Evolutionary conservation across 2,113 vertebrate species (phyloP).

Genomic region (Eupsittula cactorum): DNA sequence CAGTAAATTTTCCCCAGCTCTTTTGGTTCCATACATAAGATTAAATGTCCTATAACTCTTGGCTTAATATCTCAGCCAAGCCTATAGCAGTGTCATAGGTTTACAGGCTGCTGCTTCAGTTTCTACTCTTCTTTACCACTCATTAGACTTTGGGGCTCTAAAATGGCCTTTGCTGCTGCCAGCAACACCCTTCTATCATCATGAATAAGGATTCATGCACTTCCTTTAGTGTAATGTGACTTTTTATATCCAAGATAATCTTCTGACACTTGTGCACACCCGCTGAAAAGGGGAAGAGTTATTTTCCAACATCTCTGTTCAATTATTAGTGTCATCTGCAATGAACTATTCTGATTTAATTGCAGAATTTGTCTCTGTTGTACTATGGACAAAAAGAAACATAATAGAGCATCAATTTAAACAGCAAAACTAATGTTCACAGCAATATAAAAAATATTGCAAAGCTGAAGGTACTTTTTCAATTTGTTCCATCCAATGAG

Average conservation of each 20-base stretch:
- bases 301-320: constrained; percentile 50
- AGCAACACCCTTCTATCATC: not conserved
- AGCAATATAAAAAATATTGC: constrained; percentile 57
- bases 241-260: constrained; percentile 17
- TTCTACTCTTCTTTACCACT: not conserved
- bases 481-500: constrained; percentile 65
- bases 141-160: not conserved
- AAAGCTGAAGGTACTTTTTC: constrained; percentile 64
- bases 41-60: constrained; percentile 4
- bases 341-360: constrained; percentile 63
- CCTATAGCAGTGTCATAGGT: not conserved
- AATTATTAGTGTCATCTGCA: constrained; percentile 65
- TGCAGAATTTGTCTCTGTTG: constrained; percentile 65
- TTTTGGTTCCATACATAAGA: not conserved
- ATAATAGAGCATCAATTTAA: constrained; percentile 62
- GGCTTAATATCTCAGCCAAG: constrained; percentile 7
- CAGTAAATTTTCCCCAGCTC: constrained; percentile 30
- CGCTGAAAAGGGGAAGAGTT: not conserved
- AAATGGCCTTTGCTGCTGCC: not conserved
- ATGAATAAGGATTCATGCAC: constrained; percentile 15
- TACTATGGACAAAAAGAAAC: constrained; percentile 69
- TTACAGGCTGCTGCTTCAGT: not conserved
- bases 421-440: constrained; percentile 56
- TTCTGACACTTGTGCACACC: not conserved
- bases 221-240: constrained; percentile 6